Evolutionary conservation across 2,797 vertebrate genomes (phyloP).

Genomic region (Carduelis carduelis): DNA sequence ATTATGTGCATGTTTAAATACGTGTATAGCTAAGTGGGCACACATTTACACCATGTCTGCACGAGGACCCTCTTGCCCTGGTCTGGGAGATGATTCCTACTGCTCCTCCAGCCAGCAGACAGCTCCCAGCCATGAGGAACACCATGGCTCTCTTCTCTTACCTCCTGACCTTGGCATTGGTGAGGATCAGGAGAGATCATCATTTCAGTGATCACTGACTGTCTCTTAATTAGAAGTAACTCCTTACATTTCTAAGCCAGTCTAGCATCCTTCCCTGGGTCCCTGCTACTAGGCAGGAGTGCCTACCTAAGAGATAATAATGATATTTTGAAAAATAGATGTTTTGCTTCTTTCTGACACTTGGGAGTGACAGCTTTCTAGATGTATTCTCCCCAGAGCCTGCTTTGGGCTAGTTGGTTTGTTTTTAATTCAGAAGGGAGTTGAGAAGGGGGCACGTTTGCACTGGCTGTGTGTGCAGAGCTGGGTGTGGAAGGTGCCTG

Average conservation of each 20-base stretch:
- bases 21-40: not conserved
- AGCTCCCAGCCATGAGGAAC: not conserved
- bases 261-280: not conserved
- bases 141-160: not conserved
- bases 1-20: not conserved
- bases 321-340: not conserved
- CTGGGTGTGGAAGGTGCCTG: not conserved
- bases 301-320: not conserved
- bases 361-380: not conserved
- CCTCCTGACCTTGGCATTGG: not conserved
- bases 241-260: not conserved
- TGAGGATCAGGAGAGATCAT: not conserved
- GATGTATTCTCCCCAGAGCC: not conserved
- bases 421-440: not conserved
- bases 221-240: not conserved
- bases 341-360: not conserved
- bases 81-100: not conserved
- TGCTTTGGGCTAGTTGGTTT: not conserved
- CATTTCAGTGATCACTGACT: not conserved
- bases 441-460: rapidly evolving
- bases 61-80: rapidly evolving
- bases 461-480: not conserved
- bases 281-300: not conserved
- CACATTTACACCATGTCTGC: not conserved
- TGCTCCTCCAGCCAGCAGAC: rapidly evolving